A percentile compares a stretch with the other conserved stretches of the same genome.
phyloP scores from a whole-genome alignment of 2,888 invertebrate genomes.

The Nezara viridula region DNA sequence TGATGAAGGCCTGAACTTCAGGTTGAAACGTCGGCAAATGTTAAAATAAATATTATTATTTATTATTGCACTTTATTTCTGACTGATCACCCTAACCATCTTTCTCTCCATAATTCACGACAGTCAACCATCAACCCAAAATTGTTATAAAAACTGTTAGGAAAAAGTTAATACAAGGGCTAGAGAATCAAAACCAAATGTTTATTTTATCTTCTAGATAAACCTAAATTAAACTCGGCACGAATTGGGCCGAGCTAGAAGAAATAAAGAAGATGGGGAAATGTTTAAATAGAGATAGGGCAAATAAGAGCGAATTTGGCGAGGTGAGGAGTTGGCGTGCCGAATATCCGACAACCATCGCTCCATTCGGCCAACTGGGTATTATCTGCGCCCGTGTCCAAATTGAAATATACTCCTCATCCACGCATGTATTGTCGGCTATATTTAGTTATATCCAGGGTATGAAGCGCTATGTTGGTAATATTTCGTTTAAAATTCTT shows the following conservation, averaged over 20 bases:
- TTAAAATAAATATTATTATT: too few species aligned
- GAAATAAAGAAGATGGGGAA: neutral
- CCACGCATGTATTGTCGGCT: neutral
- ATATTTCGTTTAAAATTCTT: neutral
- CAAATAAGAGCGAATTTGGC: neutral
- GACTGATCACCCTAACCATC: too few species aligned
- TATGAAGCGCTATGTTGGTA: neutral
- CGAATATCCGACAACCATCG: conserved; percentile 22
- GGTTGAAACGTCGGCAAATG: too few species aligned
- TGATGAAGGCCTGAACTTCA: too few species aligned
- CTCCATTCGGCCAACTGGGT: neutral
- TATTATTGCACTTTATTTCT: too few species aligned
- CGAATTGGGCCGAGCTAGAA: neutral
- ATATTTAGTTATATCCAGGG: neutral
- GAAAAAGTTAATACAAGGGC: neutral
- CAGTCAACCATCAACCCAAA: too few species aligned
- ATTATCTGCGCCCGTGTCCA: neutral
- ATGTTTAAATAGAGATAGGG: conserved; percentile 34
- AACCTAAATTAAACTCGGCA: neutral
- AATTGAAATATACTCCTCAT: neutral
- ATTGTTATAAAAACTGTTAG: too few species aligned
- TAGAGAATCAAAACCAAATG: neutral
- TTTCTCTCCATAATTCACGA: too few species aligned
- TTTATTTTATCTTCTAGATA: conserved; percentile 6
- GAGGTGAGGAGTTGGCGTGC: neutral